Evolutionary conservation across 2,888 invertebrate species (phyloP), one percentile per base, ranked within the genome.

Genomic region (Nephrocerus scutellatus): DNA sequence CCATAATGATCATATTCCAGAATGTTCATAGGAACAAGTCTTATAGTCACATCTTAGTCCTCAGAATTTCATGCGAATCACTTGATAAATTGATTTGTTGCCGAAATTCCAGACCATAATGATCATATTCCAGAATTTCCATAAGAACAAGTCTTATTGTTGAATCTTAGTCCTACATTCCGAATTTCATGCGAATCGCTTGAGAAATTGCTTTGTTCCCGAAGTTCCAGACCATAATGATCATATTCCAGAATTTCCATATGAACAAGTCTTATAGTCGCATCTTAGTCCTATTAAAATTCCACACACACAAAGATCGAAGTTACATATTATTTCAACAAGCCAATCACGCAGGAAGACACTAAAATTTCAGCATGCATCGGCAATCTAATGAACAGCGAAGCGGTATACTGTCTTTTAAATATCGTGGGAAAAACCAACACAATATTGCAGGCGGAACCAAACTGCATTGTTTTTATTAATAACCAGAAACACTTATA

Each of bases 351-450:
- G 9, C 19, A 36, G 25, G 21, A 36, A 16, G 6, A 20, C 2
- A 12, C 15, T 3, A 30, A 14, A 12, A 16, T 13, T n/a, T 41
- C 41, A n/a, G 10, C 7, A 6, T 45, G 33, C 14, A 33, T 36
- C 13, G 44, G 31, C 6, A 28, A 21, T 6, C 24, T 41, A 7
- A 24, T 41, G 15, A 16, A 25, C 6, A 41, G 41, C 19, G 6
- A 28, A 25, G 24, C 36, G 15, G 40, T 37, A 3, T 14, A 40
- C 20, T 41, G 44, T 21, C 35, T 35, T 25, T 29, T 44, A 12
- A 34, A 30, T 8, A 36, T 34, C 25, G 28, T 30, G 16, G 38
- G 35, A 18, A 36, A 15, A 14, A 36, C 36, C 12, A 5, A 22
- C 19, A 15, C 22, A 19, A 39, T 43, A n/a, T 10, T 23, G 4